Evolutionary conservation across 2,797 vertebrate species (phyloP), one percentile per base, ranked within the genome.

Genomic region (Epinephelus coioides): DNA sequence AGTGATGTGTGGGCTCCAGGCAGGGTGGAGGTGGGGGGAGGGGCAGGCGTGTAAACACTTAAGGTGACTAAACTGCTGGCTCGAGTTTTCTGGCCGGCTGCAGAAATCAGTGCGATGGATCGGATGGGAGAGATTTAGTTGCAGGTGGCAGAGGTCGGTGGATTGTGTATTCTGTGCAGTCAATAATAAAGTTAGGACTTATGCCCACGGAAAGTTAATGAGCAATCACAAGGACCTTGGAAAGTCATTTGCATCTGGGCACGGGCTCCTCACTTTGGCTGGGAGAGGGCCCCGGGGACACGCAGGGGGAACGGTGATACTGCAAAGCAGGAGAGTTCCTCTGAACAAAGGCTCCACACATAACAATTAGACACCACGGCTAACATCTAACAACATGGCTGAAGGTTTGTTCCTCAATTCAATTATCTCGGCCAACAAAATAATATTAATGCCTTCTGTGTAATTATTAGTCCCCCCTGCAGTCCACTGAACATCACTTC

Each of bases 171-270:
- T 98, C 97, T 98, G 96, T 96, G 97, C 96, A 99, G 98, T 99
- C 98, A 99, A 99, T 99, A 99, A 99, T 99, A 98, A 99, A 99
- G 97, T 99, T 97, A 97, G 96, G 95, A 97, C 96, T 97, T 96
- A 97, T 96, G 97, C 96, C 96, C 93, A 91, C 93, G 84, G 98
- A 98, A 99, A 98, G 97, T 96, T 98, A 98, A 99, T 97, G 94
- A 97, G 97, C 95, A 94, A 94, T 94, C 94, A 95, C 97, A 98
- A 98, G 97, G 97, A 98, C 97, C 97, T 97, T 98, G 96, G 95
- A 97, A 98, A 97, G 97, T 97, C 97, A 97, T 98, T 97, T 93
- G 96, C 94, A 96, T 97, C 95, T 95, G 95, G 94, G 94, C 95
- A 95, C 93, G 91, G 95, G 95, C 95, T 95, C 95, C 92, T 90